Evolutionary conservation across 2,888 invertebrate genomes (phyloP), one percentile per base, ranked within the genome.

Genomic region (Tetranychus truncatus): DNA sequence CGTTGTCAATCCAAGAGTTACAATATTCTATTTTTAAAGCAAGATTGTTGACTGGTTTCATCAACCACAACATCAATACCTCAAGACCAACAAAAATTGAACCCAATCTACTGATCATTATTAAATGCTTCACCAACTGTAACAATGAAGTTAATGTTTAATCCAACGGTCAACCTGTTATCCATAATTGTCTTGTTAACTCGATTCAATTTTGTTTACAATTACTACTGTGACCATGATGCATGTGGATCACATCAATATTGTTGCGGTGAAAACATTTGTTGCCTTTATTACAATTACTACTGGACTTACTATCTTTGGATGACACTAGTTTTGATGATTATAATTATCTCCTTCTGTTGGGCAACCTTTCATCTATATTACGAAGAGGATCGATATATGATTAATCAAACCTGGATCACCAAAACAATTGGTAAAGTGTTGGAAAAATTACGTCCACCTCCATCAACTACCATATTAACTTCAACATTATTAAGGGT

Each of bases 241-340:
- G 15, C 21, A 24, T 72, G 72, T 45, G 5, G 44, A 34, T 44
- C 44, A n/a, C 21, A 72, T 21, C 15, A 72, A 24, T 72, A 72
- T 24, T 72, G 72, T 72, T 72, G 72, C 34, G 72, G 72, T 45
- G 72, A 72, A n/a, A 72, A 72, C 21, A n/a, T n/a, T 34, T 72
- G 72, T 24, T 72, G 72, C 45, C 34, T 21, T 45, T 72, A 72
- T 45, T 45, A n/a, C 45, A 72, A 72, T 45, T 72, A 34, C 72
- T 72, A 45, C 15, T 72, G 72, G 72, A 21, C 72, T 9, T 72
- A 45, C 11, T 72, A 72, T 24, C n/a, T 72, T 20, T 72, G 72
- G 72, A 72, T 72, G 20, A 44, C 72, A 20, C 72, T 72, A 8
- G n/a, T 72, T 20, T 11, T 72, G 44, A 15, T 72, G 21, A 72